Evolutionary conservation across 2,888 invertebrate species (phyloP), one percentile per base, ranked within the genome.

Genomic region (Hofmannophila pseudospretella): DNA sequence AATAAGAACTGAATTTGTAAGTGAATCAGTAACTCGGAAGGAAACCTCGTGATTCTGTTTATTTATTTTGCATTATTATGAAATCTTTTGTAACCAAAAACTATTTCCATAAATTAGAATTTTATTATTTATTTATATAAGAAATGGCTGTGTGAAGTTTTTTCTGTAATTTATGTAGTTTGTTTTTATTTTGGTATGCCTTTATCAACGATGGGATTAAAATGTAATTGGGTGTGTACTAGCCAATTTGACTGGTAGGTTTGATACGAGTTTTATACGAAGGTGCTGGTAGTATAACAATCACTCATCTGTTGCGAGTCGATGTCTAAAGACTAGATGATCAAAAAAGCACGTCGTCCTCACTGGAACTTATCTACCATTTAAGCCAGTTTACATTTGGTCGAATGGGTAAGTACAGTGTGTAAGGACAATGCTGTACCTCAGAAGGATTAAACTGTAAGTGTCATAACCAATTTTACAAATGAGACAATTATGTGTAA

Each of bases 61-160:
- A 72, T 74, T 72, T 71, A 72, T 69, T 56, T 75, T 68, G 66
- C 66, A 67, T 68, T 27, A 61, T 63, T 61, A 54, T 19, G 27
- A 37, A 67, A 68, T 67, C 62, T 61, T 67, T 67, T 65, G 69
- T 75, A 79, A 74, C 84, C 78, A 79, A 82, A 40, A 80, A 76
- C 72, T 69, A 66, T 71, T 69, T 68, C 67, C 64, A 59, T 68
- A 67, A 72, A 66, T 69, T 74, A 68, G 62, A 58, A 54, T 58
- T 67, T 58, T 69, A 63, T 58, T 65, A 70, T 80, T 80, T 82
- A 79, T 81, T 78, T 75, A 73, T 75, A 55, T 80, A 76, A 68
- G 72, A 69, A 75, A 84, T 80, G 85, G 82, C 82, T 85, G 82
- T 84, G 84, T 81, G 77, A 82, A 67, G 70, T 60, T 76, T 65